A percentile compares a stretch with the other conserved stretches of the same genome.
These are phyloP conservation scores for Synanceia verrucosa DNA, from an alignment of 2,797 vertebrate genomes.

Conservation along the genomic window DNA sequence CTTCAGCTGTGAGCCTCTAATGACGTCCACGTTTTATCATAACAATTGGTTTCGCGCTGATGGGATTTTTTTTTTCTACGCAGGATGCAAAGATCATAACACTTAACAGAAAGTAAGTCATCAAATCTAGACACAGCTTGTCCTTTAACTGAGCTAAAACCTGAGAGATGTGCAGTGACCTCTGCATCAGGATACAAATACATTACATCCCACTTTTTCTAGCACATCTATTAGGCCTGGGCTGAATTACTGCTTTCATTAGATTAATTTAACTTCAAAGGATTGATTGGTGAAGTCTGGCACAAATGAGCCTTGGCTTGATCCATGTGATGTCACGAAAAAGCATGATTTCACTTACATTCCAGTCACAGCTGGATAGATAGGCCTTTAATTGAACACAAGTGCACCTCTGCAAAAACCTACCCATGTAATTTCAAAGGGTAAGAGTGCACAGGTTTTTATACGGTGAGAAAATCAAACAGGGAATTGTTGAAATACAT, in stretches of 20 bases:
- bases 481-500: background rate
- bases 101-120: background rate
- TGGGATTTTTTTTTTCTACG: background rate
- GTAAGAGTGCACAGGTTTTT: background rate
- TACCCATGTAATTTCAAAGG: background rate
- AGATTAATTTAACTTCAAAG: conserved; percentile 52
- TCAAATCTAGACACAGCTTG: background rate
- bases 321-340: conserved; percentile 37
- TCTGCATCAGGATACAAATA: conserved; percentile 8
- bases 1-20: conserved; percentile 57
- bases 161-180: conserved; percentile 9
- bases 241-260: conserved; percentile 58
- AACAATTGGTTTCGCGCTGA: conserved; percentile 18
- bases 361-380: conserved; percentile 26
- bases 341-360: conserved; percentile 29
- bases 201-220: conserved; percentile 25
- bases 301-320: conserved; percentile 54
- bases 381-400: conserved; percentile 14
- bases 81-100: background rate
- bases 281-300: conserved; percentile 54
- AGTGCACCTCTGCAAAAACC: background rate
- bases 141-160: conserved; percentile 4
- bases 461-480: background rate
- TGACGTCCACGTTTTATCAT: conserved; percentile 35
- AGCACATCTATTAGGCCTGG: conserved; percentile 34